phyloP scores from a whole-genome alignment of 2,888 invertebrate species.

The Nipponacmea schrenckii region DNA sequence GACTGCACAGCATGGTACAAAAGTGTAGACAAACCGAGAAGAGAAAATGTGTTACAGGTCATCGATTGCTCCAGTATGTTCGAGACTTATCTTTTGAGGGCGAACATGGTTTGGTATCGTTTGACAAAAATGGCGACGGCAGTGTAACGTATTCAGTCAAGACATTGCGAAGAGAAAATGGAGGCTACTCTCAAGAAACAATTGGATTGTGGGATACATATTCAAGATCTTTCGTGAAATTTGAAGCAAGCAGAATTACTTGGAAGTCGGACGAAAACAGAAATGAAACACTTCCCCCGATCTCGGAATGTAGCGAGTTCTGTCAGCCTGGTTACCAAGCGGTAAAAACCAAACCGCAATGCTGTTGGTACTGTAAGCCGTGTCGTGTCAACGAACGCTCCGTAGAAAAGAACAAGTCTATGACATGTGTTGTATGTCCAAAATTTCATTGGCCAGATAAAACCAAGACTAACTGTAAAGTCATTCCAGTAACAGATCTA shows the following conservation, averaged over 20 bases:
- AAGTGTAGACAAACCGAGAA: constrained; percentile 19
- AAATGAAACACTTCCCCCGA: neutral
- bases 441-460: constrained; percentile 38
- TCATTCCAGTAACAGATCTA: constrained; percentile 23
- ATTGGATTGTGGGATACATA: constrained; percentile 32
- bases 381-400: constrained; percentile 39
- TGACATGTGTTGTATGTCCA: constrained; percentile 32
- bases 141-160: constrained; percentile 27
- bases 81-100: constrained; percentile 29
- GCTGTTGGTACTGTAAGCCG: constrained; percentile 47
- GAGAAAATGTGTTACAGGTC: constrained; percentile 21
- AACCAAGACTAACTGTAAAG: constrained; percentile 25
- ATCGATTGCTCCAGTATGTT: constrained; percentile 18
- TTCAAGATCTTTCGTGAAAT: constrained; percentile 5
- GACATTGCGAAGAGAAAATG: constrained; percentile 18
- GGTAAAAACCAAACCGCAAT: constrained; percentile 32
- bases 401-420: constrained; percentile 14
- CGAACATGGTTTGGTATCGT: constrained; percentile 26
- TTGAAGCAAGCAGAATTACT: neutral
- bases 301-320: constrained; percentile 30
- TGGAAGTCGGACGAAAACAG: neutral
- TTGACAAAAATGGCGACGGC: constrained; percentile 35
- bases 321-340: constrained; percentile 37
- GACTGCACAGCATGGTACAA: constrained; percentile 23
- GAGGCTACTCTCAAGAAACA: constrained; percentile 11